Conservation (phyloP, 2,797 vertebrate species). For the Myotis pilosus region DNA sequence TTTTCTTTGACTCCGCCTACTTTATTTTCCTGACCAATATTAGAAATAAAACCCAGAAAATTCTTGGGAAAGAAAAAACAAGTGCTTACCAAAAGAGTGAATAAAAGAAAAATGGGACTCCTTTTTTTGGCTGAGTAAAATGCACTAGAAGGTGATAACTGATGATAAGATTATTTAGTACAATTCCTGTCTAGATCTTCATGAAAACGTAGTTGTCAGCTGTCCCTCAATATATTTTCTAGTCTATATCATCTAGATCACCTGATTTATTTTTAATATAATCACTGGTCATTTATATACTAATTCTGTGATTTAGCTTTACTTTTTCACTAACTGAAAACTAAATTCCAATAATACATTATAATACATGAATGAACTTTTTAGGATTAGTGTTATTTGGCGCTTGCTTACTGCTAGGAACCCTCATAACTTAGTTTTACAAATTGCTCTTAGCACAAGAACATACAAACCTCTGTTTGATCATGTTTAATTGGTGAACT, state of each 20-base stretch:
- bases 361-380: not conserved
- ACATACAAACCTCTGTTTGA: not conserved
- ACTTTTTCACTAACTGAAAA: not conserved
- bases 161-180: not conserved
- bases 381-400: not conserved
- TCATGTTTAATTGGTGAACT: not conserved
- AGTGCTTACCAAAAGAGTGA: not conserved
- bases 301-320: not conserved
- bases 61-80: not conserved
- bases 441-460: slow-evolving; percentile 16
- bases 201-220: slow-evolving; percentile 23
- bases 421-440: not conserved
- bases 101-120: not conserved
- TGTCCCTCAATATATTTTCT: slow-evolving; percentile 1
- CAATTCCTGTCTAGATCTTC: not conserved
- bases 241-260: not conserved
- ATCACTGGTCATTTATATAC: not conserved
- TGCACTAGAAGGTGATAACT: not conserved
- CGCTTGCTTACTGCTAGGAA: slow-evolving; percentile 3
- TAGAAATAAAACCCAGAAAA: slow-evolving; percentile 1
- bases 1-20: not conserved
- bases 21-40: not conserved
- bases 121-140: not conserved
- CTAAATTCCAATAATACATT: slow-evolving; percentile 5
- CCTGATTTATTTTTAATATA: not conserved